These are phyloP conservation scores for Agapornis canus DNA, from an alignment of 2,797 vertebrate species.

Conservation along the genomic window DNA sequence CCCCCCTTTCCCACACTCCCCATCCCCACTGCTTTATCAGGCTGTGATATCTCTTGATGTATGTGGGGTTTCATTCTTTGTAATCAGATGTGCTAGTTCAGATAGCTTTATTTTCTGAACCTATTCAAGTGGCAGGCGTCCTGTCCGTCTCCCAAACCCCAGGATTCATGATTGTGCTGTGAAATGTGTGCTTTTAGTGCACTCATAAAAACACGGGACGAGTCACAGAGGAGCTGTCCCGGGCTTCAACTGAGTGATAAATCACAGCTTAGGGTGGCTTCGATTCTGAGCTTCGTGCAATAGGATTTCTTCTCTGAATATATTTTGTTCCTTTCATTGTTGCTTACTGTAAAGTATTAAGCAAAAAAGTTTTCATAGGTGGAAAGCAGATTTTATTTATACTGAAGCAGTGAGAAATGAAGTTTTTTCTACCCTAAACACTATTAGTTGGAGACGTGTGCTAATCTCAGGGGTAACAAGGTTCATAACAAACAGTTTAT, in stretches of 20 bases:
- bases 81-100: background rate
- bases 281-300: background rate
- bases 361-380: background rate
- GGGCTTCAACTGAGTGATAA: background rate
- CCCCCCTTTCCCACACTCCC: background rate
- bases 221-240: background rate
- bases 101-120: background rate
- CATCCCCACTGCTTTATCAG: background rate
- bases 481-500: background rate
- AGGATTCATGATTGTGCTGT: background rate
- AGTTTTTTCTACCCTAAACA: background rate
- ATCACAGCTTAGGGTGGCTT: background rate
- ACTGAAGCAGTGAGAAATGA: background rate
- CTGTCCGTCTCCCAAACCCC: background rate
- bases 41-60: background rate
- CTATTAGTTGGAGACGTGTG: background rate
- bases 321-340: background rate
- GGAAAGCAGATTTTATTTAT: background rate
- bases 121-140: background rate
- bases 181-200: conserved; percentile 1
- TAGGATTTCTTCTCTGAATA: background rate
- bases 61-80: background rate
- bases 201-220: background rate
- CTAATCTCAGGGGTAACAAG: background rate
- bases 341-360: background rate